Evolutionary conservation across 2,888 invertebrate genomes (phyloP).

Genomic region (Axea sp.): DNA sequence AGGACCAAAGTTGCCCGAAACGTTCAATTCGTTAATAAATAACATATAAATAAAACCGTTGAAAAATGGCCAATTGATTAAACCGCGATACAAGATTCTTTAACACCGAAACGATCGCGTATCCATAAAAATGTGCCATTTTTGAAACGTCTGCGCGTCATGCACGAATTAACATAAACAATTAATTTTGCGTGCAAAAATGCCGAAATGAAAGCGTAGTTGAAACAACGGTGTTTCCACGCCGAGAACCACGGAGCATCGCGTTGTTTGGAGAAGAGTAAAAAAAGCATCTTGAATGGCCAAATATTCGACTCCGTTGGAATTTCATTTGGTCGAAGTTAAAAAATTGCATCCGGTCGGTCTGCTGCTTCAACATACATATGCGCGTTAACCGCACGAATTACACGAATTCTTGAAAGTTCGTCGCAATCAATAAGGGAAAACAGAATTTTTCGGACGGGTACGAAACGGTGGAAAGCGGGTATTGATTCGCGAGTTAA

Average conservation of each 20-base stretch:
- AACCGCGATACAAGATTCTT: no score
- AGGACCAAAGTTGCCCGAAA: no score
- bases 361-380: slow-evolving; percentile 20
- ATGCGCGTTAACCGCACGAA: slow-evolving; percentile 17
- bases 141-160: no score
- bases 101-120: no score
- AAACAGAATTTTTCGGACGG: neutral
- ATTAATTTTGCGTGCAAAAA: neutral
- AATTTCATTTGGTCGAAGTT: slow-evolving; percentile 37
- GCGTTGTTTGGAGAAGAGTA: slow-evolving; percentile 4
- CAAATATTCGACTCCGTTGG: slow-evolving; percentile 14
- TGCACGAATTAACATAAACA: no score
- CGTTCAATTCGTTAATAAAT: no score
- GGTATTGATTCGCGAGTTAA: slow-evolving; percentile 25
- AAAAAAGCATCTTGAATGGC: slow-evolving; percentile 9
- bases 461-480: no score
- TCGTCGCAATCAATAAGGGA: neutral
- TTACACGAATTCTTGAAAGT: slow-evolving; percentile 30
- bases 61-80: no score
- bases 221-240: no score
- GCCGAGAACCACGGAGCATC: neutral
- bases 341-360: slow-evolving; percentile 23
- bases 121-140: no score
- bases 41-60: no score
- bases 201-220: no score